Evolutionary conservation across 2,797 vertebrate species (phyloP), one percentile per base, ranked within the genome.

Genomic region (Geotria australis): DNA sequence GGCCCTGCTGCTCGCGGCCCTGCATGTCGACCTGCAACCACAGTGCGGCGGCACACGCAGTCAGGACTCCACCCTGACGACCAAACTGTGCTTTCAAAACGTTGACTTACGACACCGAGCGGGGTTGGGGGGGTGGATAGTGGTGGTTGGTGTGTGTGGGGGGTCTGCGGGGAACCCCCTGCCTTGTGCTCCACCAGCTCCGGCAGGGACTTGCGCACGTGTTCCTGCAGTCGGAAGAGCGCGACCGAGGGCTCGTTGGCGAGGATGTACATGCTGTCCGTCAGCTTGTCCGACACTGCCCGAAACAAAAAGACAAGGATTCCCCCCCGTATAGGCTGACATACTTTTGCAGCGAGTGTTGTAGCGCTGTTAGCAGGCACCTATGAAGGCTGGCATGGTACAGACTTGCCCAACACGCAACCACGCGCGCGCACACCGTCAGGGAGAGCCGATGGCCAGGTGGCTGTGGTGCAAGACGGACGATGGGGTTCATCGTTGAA

Each of bases 1-100:
- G 91, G 65, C 89, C 93, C 63, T 98, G 91, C 64, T 93, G 84
- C 63, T 98, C 91, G 85, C 83, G 94, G 61, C 77, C 80, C 70
- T 98, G 91, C 91, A 96, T 96, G 65, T 96, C 84, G 0, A 85
- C 82, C 91, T 98, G 70, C 48, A 48, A 4, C 57, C 55, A 45
- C 45, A 2, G 60, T 59, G 48, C 56, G 61, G 51, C 14, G 55
- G n/a, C 46, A 10, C 11, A 48, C 2, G 14, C 24, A 38, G 24
- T 38, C 24, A 11, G 10, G 45, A 51, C 51, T 8, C 10, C 45
- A 10, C 57, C 11, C 15, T 11, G 12, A 57, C n/a, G 46, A 38
- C 8, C 24, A 11, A 38, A 12, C 46, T 56, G 11, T 2, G 7
- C 24, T 38, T 24, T 38, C 38, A 38, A 38, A 38, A 38, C 38